Evolutionary conservation across 2,797 vertebrate species (phyloP), one percentile per base, ranked within the genome.

Genomic region (Anomalospiza imberbis): DNA sequence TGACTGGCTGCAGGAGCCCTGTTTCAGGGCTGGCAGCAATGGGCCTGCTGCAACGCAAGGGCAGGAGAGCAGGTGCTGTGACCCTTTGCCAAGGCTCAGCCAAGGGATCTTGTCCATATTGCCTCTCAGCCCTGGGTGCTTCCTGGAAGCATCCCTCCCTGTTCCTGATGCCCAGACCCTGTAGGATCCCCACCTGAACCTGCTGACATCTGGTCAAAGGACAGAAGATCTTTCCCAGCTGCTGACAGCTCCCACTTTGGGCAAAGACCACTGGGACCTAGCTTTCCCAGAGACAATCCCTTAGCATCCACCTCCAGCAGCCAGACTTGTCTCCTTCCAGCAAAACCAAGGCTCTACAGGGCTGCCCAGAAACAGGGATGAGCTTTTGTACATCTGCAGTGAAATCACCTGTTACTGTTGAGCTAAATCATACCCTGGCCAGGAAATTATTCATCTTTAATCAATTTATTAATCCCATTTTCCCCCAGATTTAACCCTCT

Each of bases 1-100:
- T 36, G n/a, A 7, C 51, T 85, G 70, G 53, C 31, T 57, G 58
- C 68, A 62, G 47, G 21, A 80, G 17, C 17, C 48, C 18, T 19
- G 25, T 66, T 53, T 44, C 34, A 71, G 74, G 36, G 24, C 6
- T 44, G 28, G 36, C 32, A 81, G 75, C 75, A 55, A 34, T 18
- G 18, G 57, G 66, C 42, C 3, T 0, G 1, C 42, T 60, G 58
- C 66, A 47, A 31, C 51, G 73, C 17, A 42, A n/a, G 54, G 44
- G 24, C 34, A n/a, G 54, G 32, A 62, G 26, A 78, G 26, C 0
- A 0, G 18, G 42, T 24, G 38, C 21, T 32, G 36, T 53, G 67
- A 51, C 36, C 36, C 9, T 61, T 38, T n/a, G 38, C 53, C 34
- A 32, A 36, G 70, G 29, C 24, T 81, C 31, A 28, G 50, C n/a